phyloP scores from a whole-genome alignment of 2,113 vertebrate genomes.

The Pygoscelis antarcticus region DNA sequence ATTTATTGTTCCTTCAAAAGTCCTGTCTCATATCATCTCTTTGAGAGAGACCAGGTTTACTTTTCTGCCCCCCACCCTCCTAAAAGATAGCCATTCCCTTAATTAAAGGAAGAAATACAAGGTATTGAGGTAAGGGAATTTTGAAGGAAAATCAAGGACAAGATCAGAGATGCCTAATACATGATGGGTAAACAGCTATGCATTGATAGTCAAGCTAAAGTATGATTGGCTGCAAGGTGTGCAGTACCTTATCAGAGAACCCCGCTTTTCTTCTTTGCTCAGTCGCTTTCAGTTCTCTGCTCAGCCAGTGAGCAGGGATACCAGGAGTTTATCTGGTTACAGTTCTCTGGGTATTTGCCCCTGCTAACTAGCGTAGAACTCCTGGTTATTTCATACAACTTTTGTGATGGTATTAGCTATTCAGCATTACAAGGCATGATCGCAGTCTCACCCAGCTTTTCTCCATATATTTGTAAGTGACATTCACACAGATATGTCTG shows the following conservation, averaged over 20 bases:
- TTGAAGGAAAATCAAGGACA: neutral
- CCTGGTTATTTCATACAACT: neutral
- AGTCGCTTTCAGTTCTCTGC: neutral
- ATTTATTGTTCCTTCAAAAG: neutral
- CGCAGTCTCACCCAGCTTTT: neutral
- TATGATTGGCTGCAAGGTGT: neutral
- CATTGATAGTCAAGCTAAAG: neutral
- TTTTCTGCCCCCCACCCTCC: neutral
- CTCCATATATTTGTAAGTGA: neutral
- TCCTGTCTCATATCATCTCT: neutral
- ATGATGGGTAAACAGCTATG: neutral
- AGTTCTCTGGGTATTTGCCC: neutral
- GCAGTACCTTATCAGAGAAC: neutral
- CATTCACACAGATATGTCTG: neutral
- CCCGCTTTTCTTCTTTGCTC: neutral
- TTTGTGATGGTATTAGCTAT: neutral
- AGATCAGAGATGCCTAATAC: neutral
- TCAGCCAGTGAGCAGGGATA: neutral
- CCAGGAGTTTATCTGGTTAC: neutral
- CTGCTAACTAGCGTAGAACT: neutral
- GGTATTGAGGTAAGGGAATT: neutral
- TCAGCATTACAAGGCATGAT: neutral
- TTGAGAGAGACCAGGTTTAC: neutral
- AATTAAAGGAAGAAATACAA: neutral
- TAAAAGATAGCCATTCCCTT: neutral